Evolutionary conservation across 2,888 invertebrate species (phyloP).

Genomic region (Argynnis bischoffii): DNA sequence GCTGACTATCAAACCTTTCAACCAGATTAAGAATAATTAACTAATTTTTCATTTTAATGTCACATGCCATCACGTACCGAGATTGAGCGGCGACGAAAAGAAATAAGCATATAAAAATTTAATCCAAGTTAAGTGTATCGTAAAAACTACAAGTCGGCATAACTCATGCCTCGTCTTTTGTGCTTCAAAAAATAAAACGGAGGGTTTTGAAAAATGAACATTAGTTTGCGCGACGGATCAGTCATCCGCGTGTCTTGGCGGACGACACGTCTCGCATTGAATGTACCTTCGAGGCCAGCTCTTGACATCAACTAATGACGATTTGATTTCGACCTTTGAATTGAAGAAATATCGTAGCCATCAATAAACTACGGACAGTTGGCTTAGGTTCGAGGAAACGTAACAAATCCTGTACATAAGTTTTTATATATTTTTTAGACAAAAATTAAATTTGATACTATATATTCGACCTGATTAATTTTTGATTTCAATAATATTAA

Average conservation of each 20-base stretch:
- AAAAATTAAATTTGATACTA: not conserved
- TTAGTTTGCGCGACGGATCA: slow-evolving; percentile 76
- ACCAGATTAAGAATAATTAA: slow-evolving; percentile 80
- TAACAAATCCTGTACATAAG: slow-evolving; percentile 20
- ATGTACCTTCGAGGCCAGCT: slow-evolving; percentile 38
- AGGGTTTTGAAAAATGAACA: slow-evolving; percentile 70
- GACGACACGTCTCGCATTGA: slow-evolving; percentile 65
- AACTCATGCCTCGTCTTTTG: slow-evolving; percentile 77
- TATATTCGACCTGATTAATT: not conserved
- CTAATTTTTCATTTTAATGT: slow-evolving; percentile 82
- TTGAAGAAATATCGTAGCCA: slow-evolving; percentile 38
- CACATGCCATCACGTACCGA: slow-evolving; percentile 79
- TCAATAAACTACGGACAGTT: slow-evolving; percentile 33
- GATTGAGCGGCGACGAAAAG: slow-evolving; percentile 48
- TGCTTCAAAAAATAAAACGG: slow-evolving; percentile 71
- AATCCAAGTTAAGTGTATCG: slow-evolving; percentile 75
- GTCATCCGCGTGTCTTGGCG: slow-evolving; percentile 72
- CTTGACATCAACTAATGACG: slow-evolving; percentile 62
- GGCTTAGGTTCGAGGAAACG: slow-evolving; percentile 27
- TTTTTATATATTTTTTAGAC: slow-evolving; percentile 25
- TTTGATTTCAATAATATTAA: not conserved
- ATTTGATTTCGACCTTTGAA: slow-evolving; percentile 62
- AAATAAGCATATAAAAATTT: slow-evolving; percentile 73
- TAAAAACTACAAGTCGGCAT: slow-evolving; percentile 80
- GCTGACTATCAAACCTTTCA: slow-evolving; percentile 67